Evolutionary conservation across 2,113 vertebrate species (phyloP).

Genomic region (Ovis aries): ARS-UI_Ramb_v3.0 NC_056076.1:2304501-2305000

Average conservation of each 20-base stretch:
- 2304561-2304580: not conserved
- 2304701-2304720: not conserved
- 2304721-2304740: not conserved
- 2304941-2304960: not conserved
- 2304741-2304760: not conserved
- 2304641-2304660: not conserved
- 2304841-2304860: not conserved
- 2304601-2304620: not conserved
- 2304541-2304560: fast-evolving
- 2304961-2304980: not conserved
- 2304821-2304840: not conserved
- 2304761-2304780: not conserved
- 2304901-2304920: not conserved
- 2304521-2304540: not conserved
- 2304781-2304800: not conserved
- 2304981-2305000: no score
- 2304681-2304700: not conserved
- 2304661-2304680: not conserved
- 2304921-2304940: not conserved
- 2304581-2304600: not conserved
- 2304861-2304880: not conserved
- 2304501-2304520: not conserved
- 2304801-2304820: not conserved
- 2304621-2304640: not conserved
- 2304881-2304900: not conserved